Evolutionary conservation across 2,797 vertebrate species (phyloP).

Genomic region (Otus scops): DNA sequence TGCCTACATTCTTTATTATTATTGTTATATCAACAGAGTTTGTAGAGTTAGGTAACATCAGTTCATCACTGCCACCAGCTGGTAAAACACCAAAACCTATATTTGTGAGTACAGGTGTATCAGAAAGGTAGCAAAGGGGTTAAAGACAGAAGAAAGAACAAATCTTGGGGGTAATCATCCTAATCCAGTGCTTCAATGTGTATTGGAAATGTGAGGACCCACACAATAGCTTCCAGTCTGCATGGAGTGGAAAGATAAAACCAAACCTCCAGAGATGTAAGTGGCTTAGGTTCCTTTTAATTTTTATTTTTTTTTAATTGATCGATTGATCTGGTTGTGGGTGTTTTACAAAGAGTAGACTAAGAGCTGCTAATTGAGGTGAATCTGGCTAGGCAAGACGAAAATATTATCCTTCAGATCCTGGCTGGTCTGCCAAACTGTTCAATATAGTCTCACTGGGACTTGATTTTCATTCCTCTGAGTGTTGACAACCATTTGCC

Average conservation of each 20-base stretch:
- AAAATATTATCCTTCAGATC: not conserved
- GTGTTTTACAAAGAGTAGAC: not conserved
- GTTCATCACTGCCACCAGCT: constrained; percentile 63
- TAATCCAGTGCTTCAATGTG: not conserved
- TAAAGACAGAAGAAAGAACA: not conserved
- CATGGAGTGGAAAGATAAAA: not conserved
- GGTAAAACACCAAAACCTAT: not conserved
- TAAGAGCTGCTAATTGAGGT: not conserved
- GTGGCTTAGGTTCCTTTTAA: not conserved
- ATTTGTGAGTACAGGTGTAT: not conserved
- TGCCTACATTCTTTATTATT: constrained; percentile 41
- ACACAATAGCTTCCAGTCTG: not conserved
- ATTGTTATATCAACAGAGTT: not conserved
- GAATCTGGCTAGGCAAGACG: not conserved
- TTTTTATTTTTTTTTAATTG: not conserved
- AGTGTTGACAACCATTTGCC: accelerated
- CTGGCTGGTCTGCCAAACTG: not conserved
- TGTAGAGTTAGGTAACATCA: not conserved
- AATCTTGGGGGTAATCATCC: not conserved
- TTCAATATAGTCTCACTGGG: not conserved
- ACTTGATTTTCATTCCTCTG: not conserved
- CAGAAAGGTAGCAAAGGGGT: not conserved
- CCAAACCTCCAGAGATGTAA: not conserved
- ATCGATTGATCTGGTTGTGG: not conserved
- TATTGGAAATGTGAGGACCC: not conserved